A percentile compares a stretch with the other conserved stretches of the same genome.
Conservation (phyloP, 2,113 vertebrate species). For the Lepisosteus oculatus region DNA sequence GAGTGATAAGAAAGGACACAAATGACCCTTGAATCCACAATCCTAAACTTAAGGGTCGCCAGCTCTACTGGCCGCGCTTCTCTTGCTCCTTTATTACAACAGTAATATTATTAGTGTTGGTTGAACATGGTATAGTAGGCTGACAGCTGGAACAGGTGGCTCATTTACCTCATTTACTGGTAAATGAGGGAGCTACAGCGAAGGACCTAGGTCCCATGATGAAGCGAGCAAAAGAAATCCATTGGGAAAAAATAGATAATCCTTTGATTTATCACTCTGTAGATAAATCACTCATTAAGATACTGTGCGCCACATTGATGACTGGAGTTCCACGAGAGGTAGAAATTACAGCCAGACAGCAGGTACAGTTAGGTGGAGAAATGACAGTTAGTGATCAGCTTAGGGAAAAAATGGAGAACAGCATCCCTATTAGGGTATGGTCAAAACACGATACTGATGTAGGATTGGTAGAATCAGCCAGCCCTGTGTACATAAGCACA, state of each 20-base stretch:
- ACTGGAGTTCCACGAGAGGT: not conserved
- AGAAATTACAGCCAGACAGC: not conserved
- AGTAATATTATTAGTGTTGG: no score
- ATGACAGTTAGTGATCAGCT: no score
- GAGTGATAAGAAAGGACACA: no score
- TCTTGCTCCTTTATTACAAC: no score
- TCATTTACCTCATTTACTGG: not conserved
- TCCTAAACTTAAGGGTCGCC: no score
- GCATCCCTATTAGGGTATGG: not conserved
- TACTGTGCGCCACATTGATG: not conserved
- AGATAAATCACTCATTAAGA: not conserved
- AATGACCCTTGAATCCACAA: no score
- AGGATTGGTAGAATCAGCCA: no score
- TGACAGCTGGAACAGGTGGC: no score
- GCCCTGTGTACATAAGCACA: not conserved
- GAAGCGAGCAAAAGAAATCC: not conserved
- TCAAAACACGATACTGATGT: not conserved
- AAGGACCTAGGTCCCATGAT: conserved; percentile 12
- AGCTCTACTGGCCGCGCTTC: no score
- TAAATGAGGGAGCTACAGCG: not conserved
- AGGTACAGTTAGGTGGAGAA: no score
- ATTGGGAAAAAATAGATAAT: not conserved
- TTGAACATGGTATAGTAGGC: no score
- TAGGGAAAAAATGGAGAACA: not conserved
- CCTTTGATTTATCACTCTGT: not conserved